Percentiles rank a stretch among this genome's conserved stretches.
Conservation (phyloP, 2,888 invertebrate genomes). For the Encarsia formosa region DNA sequence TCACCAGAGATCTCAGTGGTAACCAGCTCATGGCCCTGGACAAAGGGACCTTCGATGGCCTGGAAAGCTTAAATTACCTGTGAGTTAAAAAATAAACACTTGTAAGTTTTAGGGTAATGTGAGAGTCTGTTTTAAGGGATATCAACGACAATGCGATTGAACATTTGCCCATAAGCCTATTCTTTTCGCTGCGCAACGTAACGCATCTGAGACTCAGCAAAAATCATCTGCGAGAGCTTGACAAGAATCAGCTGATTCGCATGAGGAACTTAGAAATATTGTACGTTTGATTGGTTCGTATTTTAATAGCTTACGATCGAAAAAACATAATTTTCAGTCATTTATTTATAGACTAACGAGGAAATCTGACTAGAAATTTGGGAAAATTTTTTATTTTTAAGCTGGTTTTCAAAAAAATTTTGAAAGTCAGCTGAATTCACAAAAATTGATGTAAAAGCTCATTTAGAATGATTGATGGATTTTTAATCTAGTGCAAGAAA, state of each 20-base stretch:
- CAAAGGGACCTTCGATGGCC: conserved; percentile 64
- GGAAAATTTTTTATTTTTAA: no score
- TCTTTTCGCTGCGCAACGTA: conserved; percentile 41
- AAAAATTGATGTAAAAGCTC: no score
- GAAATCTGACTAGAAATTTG: no score
- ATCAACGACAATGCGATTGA: conserved; percentile 44
- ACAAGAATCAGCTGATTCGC: conserved; percentile 41
- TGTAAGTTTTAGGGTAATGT: background rate
- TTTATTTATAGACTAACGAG: no score
- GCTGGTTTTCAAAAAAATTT: no score
- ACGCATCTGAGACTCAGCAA: conserved; percentile 43
- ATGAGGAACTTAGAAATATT: conserved; percentile 43
- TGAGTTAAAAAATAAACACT: conserved; percentile 38
- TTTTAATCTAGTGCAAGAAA: no score
- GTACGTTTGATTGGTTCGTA: conserved; percentile 33
- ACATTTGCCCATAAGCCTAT: conserved; percentile 43
- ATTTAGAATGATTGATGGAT: no score
- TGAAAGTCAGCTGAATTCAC: no score
- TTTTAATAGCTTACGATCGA: no score
- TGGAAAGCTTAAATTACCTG: conserved; percentile 58
- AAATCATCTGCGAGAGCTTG: conserved; percentile 42
- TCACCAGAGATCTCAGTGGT: conserved; percentile 65
- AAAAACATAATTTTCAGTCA: no score
- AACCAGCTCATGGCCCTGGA: conserved; percentile 67
- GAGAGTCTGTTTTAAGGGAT: conserved; percentile 37